Percentiles rank a stretch among this genome's conserved stretches.
These are phyloP conservation scores for Pelecanus crispus DNA, from an alignment of 2,113 vertebrate genomes.

Conservation along the genomic window DNA sequence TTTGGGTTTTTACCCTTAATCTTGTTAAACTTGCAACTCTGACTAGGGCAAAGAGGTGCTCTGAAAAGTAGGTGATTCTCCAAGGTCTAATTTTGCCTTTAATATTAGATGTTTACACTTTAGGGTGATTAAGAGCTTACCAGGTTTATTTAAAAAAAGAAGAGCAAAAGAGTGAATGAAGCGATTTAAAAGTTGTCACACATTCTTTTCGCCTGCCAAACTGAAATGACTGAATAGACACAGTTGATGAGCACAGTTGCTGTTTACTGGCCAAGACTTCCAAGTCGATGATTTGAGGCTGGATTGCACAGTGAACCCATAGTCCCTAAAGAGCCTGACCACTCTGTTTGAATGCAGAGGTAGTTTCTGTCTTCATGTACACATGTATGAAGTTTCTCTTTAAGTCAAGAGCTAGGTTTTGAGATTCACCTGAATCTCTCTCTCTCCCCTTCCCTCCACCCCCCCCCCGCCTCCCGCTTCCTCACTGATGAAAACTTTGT, in stretches of 20 bases:
- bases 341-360: not conserved
- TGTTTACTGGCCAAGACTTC: not conserved
- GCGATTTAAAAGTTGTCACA: not conserved
- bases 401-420: not conserved
- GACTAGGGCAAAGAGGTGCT: not conserved
- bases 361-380: not conserved
- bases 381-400: not conserved
- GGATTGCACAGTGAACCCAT: not conserved
- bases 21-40: not conserved
- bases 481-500: conserved; percentile 18
- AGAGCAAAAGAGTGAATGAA: not conserved
- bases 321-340: not conserved
- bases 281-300: not conserved
- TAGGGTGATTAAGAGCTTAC: not conserved
- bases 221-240: not conserved
- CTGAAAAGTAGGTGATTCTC: not conserved
- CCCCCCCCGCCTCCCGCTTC: not conserved
- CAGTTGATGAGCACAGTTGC: not conserved
- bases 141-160: not conserved
- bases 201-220: not conserved
- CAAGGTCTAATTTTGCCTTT: not conserved
- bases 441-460: no score
- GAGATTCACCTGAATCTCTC: conserved; percentile 4
- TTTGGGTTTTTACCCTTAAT: conserved; percentile 1
- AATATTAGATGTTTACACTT: not conserved